Evolutionary conservation across 2,888 invertebrate genomes (phyloP), one percentile per base, ranked within the genome.

Genomic region (Macaria liturata): DNA sequence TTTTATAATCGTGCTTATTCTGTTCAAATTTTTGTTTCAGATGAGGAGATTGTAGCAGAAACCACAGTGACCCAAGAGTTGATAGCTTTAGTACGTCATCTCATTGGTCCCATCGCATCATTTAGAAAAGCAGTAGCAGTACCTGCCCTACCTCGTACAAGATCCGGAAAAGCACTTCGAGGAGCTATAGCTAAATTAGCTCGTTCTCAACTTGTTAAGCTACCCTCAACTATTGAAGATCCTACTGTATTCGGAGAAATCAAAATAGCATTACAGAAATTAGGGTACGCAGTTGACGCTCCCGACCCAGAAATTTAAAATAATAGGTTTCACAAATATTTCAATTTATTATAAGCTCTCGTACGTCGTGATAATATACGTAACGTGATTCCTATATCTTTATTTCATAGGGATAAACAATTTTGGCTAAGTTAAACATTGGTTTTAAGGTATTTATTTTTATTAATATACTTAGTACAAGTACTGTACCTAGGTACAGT

Each of bases 191-290:
- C 97, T 0, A 96, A 97, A 75, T 91, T 98, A 74, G 97, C 98
- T 1, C 94, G 95, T 51, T 96, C 96, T 40, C 96, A 97, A 79
- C 88, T 93, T 32, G 95, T 97, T 8, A 94, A 95, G 86, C 94
- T 98, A 74, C 93, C 98, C 51, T 95, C 96, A 3, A 98, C 98
- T 6, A 96, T 98, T 65, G 98, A 98, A 81, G 97, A 98, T 84
- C 94, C 96, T 4, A 93, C 93, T 42, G 97, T 98, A 6, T 98
- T 96, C 76, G 93, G 91, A 6, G 96, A 96, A 77, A 96, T 98
- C 68, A 95, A 95, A 77, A 81, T 91, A 8, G 96, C 95, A 0
- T 87, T 98, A 60, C 95, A 96, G 76, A 95, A 95, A 74, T 86
- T 95, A 61, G 97, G 96, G 0, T 96, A 94, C 71, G 96, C 96